phyloP scores from a whole-genome alignment of 2,888 invertebrate species.

The Galerucella nymphaeae region DNA sequence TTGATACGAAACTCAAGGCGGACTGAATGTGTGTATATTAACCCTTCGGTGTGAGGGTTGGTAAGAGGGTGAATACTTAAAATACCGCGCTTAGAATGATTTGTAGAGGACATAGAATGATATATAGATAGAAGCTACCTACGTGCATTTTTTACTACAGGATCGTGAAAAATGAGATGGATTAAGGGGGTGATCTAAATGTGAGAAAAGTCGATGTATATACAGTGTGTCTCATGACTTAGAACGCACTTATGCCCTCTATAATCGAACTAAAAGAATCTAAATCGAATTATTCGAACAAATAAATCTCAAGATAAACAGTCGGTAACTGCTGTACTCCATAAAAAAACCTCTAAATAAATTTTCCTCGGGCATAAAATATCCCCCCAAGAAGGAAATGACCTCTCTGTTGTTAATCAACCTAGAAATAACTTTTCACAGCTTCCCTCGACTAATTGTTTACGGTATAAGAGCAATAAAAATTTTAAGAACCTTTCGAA shows the following conservation, averaged over 20 bases:
- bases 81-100: constrained; percentile 23
- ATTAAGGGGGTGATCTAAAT: background rate
- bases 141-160: constrained; percentile 4
- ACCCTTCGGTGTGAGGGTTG: constrained; percentile 18
- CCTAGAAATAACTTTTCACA: constrained; percentile 32
- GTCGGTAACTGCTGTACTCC: background rate
- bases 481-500: constrained; percentile 36
- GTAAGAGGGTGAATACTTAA: constrained; percentile 19
- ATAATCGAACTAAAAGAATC: too few species aligned
- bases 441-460: constrained; percentile 36
- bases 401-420: constrained; percentile 19
- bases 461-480: constrained; percentile 34
- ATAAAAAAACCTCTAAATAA: constrained; percentile 17
- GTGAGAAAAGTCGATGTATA: background rate
- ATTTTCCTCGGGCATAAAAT: constrained; percentile 19
- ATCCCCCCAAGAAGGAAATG: constrained; percentile 22
- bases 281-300: background rate
- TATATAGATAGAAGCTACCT: constrained; percentile 8
- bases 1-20: background rate
- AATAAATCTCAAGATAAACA: background rate
- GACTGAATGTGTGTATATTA: background rate
- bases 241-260: too few species aligned
- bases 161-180: constrained; percentile 3
- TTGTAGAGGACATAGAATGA: constrained; percentile 13
- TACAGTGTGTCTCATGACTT: too few species aligned